A percentile compares a stretch with the other conserved stretches of the same genome.
Evolutionary conservation across 2,888 invertebrate species (phyloP).

Genomic region (Machimus atricapillus): DNA sequence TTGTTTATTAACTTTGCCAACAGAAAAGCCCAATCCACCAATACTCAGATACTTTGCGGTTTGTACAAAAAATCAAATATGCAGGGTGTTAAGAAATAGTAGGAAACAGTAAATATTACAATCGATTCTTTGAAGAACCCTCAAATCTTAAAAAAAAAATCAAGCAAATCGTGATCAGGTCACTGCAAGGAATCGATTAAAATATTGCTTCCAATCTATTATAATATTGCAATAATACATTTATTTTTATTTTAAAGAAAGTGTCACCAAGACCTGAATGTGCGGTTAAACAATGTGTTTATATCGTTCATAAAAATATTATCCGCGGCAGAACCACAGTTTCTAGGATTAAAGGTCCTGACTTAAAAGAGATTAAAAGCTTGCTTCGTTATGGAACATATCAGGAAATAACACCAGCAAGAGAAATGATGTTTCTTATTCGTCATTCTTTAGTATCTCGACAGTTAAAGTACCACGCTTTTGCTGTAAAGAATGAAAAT

Average conservation of each 20-base stretch:
- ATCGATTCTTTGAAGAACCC: too few species aligned
- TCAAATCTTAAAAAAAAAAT: too few species aligned
- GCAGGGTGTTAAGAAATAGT: too few species aligned
- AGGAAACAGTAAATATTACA: too few species aligned
- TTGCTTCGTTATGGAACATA: conserved; percentile 6
- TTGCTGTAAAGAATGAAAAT: conserved; percentile 11
- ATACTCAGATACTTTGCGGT: conserved; percentile 43
- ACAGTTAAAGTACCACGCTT: neutral
- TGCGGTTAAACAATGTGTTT: conserved; percentile 13
- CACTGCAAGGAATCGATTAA: too few species aligned
- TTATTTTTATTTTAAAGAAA: conserved; percentile 12
- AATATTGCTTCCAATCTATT: neutral
- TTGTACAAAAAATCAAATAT: neutral
- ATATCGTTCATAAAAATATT: conserved; percentile 36
- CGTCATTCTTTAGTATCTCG: neutral
- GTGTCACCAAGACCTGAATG: conserved; percentile 32
- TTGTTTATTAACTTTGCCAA: conserved; percentile 38
- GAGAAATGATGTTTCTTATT: conserved; percentile 14
- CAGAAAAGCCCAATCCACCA: neutral
- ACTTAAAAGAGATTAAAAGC: conserved; percentile 11
- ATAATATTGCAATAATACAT: neutral
- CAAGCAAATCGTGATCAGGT: neutral
- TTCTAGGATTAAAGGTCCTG: neutral
- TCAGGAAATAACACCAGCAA: conserved; percentile 21
- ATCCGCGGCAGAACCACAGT: neutral